A percentile compares a stretch with the other conserved stretches of the same genome.
phyloP scores from a whole-genome alignment of 2,888 invertebrate genomes.

The Platycnemis pennipes region DNA sequence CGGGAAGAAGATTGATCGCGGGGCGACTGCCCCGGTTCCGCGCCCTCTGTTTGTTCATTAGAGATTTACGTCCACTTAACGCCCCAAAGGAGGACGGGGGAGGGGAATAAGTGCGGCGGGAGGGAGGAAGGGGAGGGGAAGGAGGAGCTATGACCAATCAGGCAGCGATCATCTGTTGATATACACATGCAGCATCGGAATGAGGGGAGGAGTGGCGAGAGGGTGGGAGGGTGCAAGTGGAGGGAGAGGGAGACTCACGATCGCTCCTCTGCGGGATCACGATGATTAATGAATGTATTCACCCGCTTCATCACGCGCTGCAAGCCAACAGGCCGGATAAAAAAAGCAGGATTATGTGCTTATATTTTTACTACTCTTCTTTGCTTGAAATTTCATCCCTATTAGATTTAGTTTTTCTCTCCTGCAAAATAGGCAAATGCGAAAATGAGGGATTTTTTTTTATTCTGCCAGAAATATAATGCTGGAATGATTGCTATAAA shows the following conservation, averaged over 20 bases:
- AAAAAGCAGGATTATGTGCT: not conserved
- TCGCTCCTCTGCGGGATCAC: not conserved
- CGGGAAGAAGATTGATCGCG: conserved; percentile 11
- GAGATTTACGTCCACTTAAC: conserved; percentile 36
- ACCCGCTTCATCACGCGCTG: not conserved
- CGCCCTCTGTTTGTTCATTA: not conserved
- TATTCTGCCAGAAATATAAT: no score
- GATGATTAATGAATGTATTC: not conserved
- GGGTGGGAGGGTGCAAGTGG: not conserved
- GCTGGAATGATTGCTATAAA: no score
- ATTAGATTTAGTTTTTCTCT: no score
- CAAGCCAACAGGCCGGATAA: not conserved
- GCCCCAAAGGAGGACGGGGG: not conserved
- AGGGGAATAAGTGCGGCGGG: not conserved
- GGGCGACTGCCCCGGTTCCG: not conserved
- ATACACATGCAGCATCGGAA: not conserved
- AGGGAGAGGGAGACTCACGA: not conserved
- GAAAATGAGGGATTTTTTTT: no score
- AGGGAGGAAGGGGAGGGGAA: not conserved
- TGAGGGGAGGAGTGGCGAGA: not conserved
- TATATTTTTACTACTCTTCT: no score
- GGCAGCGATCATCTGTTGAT: conserved; percentile 16
- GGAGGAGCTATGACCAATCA: not conserved
- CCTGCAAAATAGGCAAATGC: no score
- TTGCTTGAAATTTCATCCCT: no score